Evolutionary conservation across 2,888 invertebrate species (phyloP).

Genomic region (Xestia c-nigrum): DNA sequence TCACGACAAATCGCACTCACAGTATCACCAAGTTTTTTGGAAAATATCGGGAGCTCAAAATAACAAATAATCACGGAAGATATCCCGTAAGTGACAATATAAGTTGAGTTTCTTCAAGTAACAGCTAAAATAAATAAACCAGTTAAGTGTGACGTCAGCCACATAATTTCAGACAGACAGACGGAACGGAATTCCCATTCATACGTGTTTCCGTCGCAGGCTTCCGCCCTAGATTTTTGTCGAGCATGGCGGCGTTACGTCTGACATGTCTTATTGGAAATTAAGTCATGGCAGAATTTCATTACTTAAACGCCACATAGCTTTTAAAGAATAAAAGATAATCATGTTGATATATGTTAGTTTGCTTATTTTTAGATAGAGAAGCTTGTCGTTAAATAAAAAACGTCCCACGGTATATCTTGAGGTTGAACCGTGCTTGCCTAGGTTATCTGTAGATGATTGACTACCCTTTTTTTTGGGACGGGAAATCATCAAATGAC

Average conservation of each 20-base stretch:
- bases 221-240: constrained; percentile 45
- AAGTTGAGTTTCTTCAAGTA: too few species aligned
- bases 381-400: too few species aligned
- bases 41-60: too few species aligned
- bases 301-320: background rate
- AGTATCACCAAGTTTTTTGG: too few species aligned
- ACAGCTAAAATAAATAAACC: constrained; percentile 26
- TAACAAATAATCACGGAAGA: too few species aligned
- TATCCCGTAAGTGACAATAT: too few species aligned
- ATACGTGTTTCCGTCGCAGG: constrained; percentile 17
- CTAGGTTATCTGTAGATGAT: too few species aligned
- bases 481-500: too few species aligned
- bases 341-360: background rate
- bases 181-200: constrained; percentile 33
- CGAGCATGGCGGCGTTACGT: constrained; percentile 1
- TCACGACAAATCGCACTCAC: too few species aligned
- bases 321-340: background rate
- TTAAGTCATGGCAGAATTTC: constrained; percentile 40
- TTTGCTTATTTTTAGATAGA: background rate
- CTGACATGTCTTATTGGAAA: constrained; percentile 9
- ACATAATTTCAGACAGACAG: constrained; percentile 9
- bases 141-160: constrained; percentile 1
- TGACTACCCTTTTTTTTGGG: too few species aligned
- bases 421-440: too few species aligned
- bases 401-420: too few species aligned